Evolutionary conservation across 2,113 vertebrate genomes (phyloP).

Genomic region (Eubucco bourcierii): DNA sequence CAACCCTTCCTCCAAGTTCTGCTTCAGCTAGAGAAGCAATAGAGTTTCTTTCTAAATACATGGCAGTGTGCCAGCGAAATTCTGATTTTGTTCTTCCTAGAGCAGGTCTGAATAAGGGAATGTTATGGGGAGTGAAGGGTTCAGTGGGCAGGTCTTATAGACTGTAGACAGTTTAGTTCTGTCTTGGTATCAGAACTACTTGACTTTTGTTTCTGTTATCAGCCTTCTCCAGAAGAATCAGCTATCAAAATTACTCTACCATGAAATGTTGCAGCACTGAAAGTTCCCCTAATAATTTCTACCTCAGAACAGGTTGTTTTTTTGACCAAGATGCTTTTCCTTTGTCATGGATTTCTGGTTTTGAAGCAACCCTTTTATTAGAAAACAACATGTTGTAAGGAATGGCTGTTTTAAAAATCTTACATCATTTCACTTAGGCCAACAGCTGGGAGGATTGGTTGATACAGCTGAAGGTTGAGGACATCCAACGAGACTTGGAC

Average conservation of each 20-base stretch:
- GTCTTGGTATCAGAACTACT: neutral
- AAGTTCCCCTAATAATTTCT: neutral
- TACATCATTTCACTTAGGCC: neutral
- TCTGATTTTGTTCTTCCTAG: neutral
- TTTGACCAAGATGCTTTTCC: conserved; percentile 15
- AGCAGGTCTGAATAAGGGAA: neutral
- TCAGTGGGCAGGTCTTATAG: neutral
- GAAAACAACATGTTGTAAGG: neutral
- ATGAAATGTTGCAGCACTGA: neutral
- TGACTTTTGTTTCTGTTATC: neutral
- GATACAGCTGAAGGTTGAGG: too few relatives aligned
- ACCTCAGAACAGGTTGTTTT: neutral
- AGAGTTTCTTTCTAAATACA: neutral
- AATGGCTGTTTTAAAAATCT: neutral
- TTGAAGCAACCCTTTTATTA: neutral
- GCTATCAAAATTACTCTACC: neutral
- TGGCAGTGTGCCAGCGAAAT: neutral
- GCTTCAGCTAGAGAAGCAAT: neutral
- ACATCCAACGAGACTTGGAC: too few relatives aligned
- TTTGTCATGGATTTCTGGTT: neutral
- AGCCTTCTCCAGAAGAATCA: neutral
- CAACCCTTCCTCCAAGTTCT: neutral
- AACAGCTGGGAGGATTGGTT: neutral
- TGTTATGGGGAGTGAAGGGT: neutral
- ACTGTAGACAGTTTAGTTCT: neutral